Evolutionary conservation across 1,140 invertebrate genomes (phyloP).

Genomic region (Orius insidiosus): DNA sequence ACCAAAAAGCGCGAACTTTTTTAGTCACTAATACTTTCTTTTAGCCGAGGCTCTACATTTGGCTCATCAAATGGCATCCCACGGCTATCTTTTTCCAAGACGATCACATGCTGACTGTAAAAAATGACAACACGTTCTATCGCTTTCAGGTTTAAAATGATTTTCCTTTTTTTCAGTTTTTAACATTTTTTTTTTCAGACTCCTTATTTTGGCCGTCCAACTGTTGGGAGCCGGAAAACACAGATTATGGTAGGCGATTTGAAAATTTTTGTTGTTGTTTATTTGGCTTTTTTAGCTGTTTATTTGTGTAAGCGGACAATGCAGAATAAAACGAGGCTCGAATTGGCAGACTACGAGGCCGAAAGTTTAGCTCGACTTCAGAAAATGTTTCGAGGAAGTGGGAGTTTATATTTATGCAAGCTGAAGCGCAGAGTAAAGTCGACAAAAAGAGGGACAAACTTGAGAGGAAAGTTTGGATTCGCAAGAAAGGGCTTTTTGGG

Average conservation of each 20-base stretch:
- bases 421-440: constrained; percentile 62
- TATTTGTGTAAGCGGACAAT: constrained; percentile 99
- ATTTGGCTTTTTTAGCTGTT: constrained; percentile 52
- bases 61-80: constrained; percentile 88
- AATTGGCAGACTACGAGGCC: constrained; percentile 95
- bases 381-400: constrained; percentile 99
- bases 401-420: constrained; percentile 99
- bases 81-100: constrained; percentile 98
- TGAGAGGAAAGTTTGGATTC: constrained; percentile 97
- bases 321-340: constrained; percentile 96
- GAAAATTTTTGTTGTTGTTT: background rate
- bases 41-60: constrained; percentile 79
- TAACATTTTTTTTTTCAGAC: constrained; percentile 42
- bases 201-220: constrained; percentile 98
- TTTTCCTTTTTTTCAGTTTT: too few species aligned
- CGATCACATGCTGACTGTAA: constrained; percentile 92
- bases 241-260: constrained; percentile 98
- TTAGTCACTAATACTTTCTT: constrained; percentile 16
- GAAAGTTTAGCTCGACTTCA: constrained; percentile 93
- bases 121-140: constrained; percentile 97
- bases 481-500: constrained; percentile 98
- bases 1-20: too few species aligned
- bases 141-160: constrained; percentile 49
- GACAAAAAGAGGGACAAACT: constrained; percentile 97
- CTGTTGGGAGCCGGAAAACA: constrained; percentile 98